Percentiles rank a stretch among this genome's conserved stretches.
Conservation (phyloP, 1,140 invertebrate species). For the Penaeus japonicus region DNA sequence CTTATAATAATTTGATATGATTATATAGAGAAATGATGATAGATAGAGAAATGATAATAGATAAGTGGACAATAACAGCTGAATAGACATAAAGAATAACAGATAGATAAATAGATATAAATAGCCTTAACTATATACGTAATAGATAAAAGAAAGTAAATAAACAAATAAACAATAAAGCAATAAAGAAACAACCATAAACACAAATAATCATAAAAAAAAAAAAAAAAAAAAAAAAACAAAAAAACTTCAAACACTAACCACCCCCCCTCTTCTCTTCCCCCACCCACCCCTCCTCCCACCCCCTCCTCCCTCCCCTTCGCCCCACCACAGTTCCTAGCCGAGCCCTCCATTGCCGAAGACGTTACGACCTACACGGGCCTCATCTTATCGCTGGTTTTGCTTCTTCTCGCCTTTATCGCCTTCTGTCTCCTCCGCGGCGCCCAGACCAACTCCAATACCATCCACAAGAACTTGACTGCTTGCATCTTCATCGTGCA, state of each 20-base stretch:
- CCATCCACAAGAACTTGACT: conserved; percentile 92
- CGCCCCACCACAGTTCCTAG: conserved; percentile 68
- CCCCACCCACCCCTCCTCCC: neutral
- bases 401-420: conserved; percentile 73
- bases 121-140: no score
- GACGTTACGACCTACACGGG: conserved; percentile 88
- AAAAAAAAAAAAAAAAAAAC: no score
- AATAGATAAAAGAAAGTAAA: no score
- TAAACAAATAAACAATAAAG: no score
- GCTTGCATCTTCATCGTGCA: conserved; percentile 87
- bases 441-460: conserved; percentile 87
- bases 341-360: conserved; percentile 83
- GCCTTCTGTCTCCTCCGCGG: conserved; percentile 81
- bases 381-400: conserved; percentile 76
- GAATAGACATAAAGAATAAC: no score
- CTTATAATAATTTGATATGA: no score
- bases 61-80: no score
- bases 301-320: neutral
- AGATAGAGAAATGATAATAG: no score
- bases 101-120: no score
- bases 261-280: conserved; percentile 16
- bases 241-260: neutral
- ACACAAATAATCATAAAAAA: no score
- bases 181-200: no score
- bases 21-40: no score